phyloP scores from a whole-genome alignment of 2,888 invertebrate genomes.

The Palloptera scutellata region DNA sequence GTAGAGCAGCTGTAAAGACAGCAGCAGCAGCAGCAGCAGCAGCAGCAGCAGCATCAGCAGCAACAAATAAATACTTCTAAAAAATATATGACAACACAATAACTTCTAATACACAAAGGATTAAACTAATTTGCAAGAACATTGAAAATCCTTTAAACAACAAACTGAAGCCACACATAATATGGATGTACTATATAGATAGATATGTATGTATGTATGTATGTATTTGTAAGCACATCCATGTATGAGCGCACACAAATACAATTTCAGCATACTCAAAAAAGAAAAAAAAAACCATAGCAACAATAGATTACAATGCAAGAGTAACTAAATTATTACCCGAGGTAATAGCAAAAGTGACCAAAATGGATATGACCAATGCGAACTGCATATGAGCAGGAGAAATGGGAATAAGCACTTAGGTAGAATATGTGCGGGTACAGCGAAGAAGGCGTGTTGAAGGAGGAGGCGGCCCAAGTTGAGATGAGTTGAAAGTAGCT shows the following conservation, averaged over 20 bases:
- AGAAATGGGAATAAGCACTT: constrained; percentile 19
- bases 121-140: constrained; percentile 18
- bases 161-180: neutral
- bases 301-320: constrained; percentile 20
- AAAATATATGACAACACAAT: constrained; percentile 14
- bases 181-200: no score
- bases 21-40: no score
- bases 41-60: no score
- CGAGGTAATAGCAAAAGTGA: neutral
- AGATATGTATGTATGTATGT: no score
- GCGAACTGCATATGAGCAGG: neutral
- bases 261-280: no score
- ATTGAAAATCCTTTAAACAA: constrained; percentile 24
- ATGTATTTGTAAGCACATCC: no score
- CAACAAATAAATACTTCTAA: no score
- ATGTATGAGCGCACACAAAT: no score
- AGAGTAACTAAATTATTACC: constrained; percentile 27
- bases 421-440: no score
- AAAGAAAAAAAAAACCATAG: no score
- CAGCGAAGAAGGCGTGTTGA: no score
- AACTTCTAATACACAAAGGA: constrained; percentile 23
- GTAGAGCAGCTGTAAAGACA: no score
- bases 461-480: neutral
- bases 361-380: neutral
- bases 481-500: neutral